Base-by-base conservation (phyloP, 1,140 invertebrate genomes). In the Leptinotarsa undecemlineata region DNA sequence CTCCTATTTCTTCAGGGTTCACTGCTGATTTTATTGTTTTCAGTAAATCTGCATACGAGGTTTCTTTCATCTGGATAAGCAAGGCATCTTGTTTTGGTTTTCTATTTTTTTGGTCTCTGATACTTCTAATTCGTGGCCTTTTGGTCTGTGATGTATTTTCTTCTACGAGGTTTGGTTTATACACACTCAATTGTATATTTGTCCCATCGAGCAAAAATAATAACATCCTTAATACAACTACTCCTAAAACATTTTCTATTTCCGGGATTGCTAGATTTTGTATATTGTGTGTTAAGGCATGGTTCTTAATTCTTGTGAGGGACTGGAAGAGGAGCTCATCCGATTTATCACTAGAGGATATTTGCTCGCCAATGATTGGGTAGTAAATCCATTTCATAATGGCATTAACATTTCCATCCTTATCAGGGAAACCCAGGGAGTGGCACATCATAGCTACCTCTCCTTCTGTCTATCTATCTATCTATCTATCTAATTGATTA, bases 1-100 rank as follows among this genome's bases (percentile, higher is more conserved):
- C 71, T 11, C 71, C 71, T 6, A 72, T 47, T 19, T 64, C 60
- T 4, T 17, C 20, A n/a, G 60, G 60, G 26, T 72, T 47, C 23
- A 72, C 71, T 33, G 71, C 33, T 3, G 8, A 0, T 64, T 47
- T 72, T 33, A 33, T 33, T 33, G 26, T 33, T n/a, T 15, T 64
- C 14, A 64, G 42, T 8, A 72, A 33, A 1, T 72, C 71, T 8
- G 71, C 60, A 19, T 72, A 72, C 3, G 60, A 42, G 14, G 13
- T 63, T n/a, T 47, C 47, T 64, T 63, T 15, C 60, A 14, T 72
- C 15, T 42, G 15, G 13, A 72, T 47, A 4, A 72, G 15, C 3
- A 72, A 4, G 13, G 23, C 71, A 42, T 64, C 71, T 19, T 61
- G 4, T 60, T 13, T 17, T 13, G 13, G 19, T 60, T 60, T 71